These are phyloP conservation scores for Encarsia formosa DNA, from an alignment of 2,888 invertebrate species.

Conservation along the genomic window DNA sequence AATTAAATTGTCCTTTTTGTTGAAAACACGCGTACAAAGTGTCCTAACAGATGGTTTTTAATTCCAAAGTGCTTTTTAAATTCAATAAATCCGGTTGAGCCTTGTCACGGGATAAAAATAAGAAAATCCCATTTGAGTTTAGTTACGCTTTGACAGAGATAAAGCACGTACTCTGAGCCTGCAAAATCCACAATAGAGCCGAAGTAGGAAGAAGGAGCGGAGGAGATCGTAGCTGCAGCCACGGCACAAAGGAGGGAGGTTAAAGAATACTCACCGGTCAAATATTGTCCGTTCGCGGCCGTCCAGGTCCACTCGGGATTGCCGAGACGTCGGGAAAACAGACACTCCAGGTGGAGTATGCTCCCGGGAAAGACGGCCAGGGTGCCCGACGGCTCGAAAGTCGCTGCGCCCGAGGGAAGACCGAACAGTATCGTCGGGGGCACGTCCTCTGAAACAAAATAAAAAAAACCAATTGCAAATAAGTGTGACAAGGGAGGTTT, in stretches of 20 bases:
- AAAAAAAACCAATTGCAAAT: no score
- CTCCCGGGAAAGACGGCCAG: constrained; percentile 77
- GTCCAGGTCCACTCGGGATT: constrained; percentile 89
- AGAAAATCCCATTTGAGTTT: no score
- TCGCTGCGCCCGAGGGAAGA: constrained; percentile 73
- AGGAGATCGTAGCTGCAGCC: no score
- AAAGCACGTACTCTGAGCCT: no score
- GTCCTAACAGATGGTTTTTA: no score
- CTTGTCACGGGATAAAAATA: no score
- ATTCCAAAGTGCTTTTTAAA: no score
- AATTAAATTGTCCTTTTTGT: no score
- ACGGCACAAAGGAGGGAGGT: no score
- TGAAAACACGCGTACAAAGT: no score
- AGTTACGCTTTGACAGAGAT: no score
- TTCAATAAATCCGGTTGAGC: no score
- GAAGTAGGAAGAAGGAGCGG: background rate
- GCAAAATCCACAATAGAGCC: background rate
- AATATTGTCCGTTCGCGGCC: constrained; percentile 72
- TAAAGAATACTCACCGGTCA: constrained; percentile 59
- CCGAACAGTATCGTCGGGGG: constrained; percentile 77
- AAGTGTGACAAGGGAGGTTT: background rate
- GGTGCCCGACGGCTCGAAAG: constrained; percentile 74
- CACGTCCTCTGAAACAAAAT: constrained; percentile 63
- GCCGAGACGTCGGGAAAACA: constrained; percentile 70
- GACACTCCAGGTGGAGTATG: constrained; percentile 77